Evolutionary conservation across 2,797 vertebrate species (phyloP).

Genomic region (Peromyscus aztecus): DNA sequence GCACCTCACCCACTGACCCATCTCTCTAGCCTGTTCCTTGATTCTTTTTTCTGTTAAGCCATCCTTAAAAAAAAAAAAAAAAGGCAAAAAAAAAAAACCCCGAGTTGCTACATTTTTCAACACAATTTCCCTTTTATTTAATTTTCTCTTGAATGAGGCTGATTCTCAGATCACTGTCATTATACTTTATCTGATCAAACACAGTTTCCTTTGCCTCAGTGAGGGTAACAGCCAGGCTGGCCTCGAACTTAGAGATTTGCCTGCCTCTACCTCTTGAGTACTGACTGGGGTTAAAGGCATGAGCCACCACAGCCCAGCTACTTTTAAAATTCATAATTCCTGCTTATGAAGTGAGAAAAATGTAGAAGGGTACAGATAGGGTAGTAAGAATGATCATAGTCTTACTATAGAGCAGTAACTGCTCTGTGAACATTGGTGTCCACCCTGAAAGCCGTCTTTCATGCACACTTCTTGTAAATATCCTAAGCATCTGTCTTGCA

Average conservation of each 20-base stretch:
- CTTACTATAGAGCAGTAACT: neutral
- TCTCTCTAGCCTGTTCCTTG: neutral
- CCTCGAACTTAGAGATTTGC: too few species aligned
- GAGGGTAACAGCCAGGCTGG: neutral
- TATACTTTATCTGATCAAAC: neutral
- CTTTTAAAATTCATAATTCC: neutral
- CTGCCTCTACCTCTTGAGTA: too few species aligned
- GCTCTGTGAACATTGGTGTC: neutral
- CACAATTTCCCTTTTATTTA: neutral
- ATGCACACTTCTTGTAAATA: neutral
- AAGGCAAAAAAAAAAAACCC: neutral
- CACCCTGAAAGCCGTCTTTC: neutral
- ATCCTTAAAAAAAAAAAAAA: too few species aligned
- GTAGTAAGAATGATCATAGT: neutral
- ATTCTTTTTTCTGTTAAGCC: neutral
- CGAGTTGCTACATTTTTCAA: neutral
- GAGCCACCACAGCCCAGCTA: too few species aligned
- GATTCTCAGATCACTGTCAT: neutral
- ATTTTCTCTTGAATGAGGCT: conserved; percentile 27
- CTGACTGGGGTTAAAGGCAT: too few species aligned
- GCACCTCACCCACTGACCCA: neutral
- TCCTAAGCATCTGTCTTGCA: neutral
- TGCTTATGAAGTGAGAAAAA: conserved; percentile 27
- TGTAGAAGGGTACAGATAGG: neutral
- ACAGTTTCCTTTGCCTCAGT: neutral